Evolutionary conservation across 2,113 vertebrate genomes (phyloP).

Genomic region (Aix galericulata): DNA sequence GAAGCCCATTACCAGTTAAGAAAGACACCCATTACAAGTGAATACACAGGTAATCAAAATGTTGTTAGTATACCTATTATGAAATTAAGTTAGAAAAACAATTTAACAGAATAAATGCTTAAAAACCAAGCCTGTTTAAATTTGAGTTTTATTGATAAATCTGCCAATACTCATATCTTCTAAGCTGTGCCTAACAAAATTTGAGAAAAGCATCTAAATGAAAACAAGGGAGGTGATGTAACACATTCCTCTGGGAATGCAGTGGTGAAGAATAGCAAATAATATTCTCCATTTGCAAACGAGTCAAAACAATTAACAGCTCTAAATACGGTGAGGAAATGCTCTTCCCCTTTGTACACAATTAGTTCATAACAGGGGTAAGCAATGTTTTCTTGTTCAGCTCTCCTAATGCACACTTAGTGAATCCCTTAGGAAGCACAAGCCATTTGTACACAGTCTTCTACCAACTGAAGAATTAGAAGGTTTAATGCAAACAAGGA

Average conservation of each 20-base stretch:
- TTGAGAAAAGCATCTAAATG: background rate
- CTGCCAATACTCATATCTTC: background rate
- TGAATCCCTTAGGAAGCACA: background rate
- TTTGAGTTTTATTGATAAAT: background rate
- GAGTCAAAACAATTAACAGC: background rate
- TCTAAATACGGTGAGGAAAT: slow-evolving; percentile 2
- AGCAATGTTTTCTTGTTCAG: background rate
- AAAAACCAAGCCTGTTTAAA: background rate
- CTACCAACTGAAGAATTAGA: background rate
- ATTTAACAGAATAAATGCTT: background rate
- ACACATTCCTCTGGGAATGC: background rate
- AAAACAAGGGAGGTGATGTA: slow-evolving; percentile 18
- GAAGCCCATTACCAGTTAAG: background rate
- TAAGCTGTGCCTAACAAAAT: background rate
- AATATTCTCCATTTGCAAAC: background rate
- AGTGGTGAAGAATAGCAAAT: background rate
- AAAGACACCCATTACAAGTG: background rate
- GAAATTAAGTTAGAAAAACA: background rate
- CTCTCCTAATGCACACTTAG: background rate
- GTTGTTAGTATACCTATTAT: background rate
- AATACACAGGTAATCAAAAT: background rate
- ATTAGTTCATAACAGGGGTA: background rate
- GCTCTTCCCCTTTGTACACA: background rate
- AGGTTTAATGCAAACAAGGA: background rate
- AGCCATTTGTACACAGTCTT: background rate